A percentile compares a stretch with the other conserved stretches of the same genome.
Evolutionary conservation across 2,888 invertebrate genomes (phyloP).

Genomic region (Cerastis rubricosa): DNA sequence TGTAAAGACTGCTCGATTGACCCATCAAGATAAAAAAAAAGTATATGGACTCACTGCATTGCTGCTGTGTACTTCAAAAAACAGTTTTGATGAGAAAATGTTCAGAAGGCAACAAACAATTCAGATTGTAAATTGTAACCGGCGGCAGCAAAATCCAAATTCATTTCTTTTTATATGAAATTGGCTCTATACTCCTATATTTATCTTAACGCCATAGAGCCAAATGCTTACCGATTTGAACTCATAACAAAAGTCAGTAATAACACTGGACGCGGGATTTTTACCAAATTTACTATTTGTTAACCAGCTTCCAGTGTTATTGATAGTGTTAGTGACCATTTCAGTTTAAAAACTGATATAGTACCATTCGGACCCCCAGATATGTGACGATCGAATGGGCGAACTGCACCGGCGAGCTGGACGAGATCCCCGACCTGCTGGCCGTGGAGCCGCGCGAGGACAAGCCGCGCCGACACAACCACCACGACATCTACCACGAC

Average conservation of each 20-base stretch:
- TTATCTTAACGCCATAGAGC: not conserved
- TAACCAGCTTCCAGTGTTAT: too few species aligned
- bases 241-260: not conserved
- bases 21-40: not conserved
- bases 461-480: slow-evolving; percentile 76
- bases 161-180: not conserved
- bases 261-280: too few species aligned
- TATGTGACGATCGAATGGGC: slow-evolving; percentile 88
- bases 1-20: not conserved
- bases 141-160: not conserved
- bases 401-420: slow-evolving; percentile 83
- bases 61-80: not conserved
- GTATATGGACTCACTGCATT: not conserved
- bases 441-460: slow-evolving; percentile 80
- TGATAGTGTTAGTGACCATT: too few species aligned
- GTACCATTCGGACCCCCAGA: slow-evolving; percentile 67
- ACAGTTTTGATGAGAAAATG: not conserved
- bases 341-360: too few species aligned
- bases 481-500: slow-evolving; percentile 79
- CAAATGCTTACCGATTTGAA: not conserved
- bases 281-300: too few species aligned
- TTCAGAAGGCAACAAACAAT: not conserved
- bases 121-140: not conserved
- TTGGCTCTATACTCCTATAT: not conserved
- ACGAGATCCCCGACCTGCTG: slow-evolving; percentile 81